Evolutionary conservation across 2,113 vertebrate species (phyloP).

Genomic region (Zootoca vivipara): DNA sequence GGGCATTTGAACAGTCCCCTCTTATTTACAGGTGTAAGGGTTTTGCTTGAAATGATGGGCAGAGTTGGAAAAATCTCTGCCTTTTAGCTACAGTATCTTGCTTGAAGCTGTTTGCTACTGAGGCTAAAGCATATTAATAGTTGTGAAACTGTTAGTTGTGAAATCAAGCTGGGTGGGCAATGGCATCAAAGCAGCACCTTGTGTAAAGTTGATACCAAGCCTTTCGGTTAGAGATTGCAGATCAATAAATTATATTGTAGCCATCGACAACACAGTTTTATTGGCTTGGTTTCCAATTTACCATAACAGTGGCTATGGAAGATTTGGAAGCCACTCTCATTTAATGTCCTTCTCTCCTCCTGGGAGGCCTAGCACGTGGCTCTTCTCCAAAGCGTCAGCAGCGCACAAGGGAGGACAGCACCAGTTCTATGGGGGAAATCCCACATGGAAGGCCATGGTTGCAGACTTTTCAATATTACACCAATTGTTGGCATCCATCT

Average conservation of each 20-base stretch:
- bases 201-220: slow-evolving; percentile 66
- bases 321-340: slow-evolving; percentile 52
- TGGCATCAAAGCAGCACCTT: slow-evolving; percentile 70
- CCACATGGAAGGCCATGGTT: not conserved
- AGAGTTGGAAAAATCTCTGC: not conserved
- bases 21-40: not conserved
- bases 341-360: not conserved
- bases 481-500: not conserved
- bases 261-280: slow-evolving; percentile 75
- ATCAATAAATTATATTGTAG: slow-evolving; percentile 75
- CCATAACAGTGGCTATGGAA: slow-evolving; percentile 49
- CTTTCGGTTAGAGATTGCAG: slow-evolving; percentile 69
- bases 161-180: slow-evolving; percentile 56
- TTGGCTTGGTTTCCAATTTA: slow-evolving; percentile 73
- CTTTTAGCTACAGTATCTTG: not conserved
- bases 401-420: too few relatives aligned
- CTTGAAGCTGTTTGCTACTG: not conserved
- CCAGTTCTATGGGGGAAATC: not conserved
- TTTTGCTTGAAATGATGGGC: not conserved
- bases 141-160: slow-evolving; percentile 27
- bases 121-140: slow-evolving; percentile 8
- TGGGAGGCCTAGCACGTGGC: not conserved
- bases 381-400: not conserved
- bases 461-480: not conserved
- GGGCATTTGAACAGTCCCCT: not conserved